Conservation (phyloP, 2,888 invertebrate genomes). For the Pomacea canaliculata region DNA sequence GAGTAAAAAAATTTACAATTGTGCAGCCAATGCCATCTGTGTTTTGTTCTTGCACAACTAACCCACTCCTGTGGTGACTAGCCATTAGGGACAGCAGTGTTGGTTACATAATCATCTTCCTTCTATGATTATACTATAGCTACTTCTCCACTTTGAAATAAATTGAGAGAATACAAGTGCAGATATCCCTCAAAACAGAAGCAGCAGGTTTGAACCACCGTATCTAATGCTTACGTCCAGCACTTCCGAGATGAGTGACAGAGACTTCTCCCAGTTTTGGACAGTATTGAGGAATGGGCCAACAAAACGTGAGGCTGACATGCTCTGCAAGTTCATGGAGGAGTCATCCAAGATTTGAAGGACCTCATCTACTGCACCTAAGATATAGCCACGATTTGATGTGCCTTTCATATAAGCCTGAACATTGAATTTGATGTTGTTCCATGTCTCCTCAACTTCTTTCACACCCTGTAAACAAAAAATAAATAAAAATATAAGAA, state of each 20-base stretch:
- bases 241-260: constrained; percentile 86
- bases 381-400: constrained; percentile 84
- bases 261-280: constrained; percentile 86
- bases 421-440: constrained; percentile 70
- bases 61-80: too few relatives aligned
- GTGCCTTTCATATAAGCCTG: constrained; percentile 73
- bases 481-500: not conserved
- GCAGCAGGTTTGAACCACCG: too few relatives aligned
- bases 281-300: constrained; percentile 88
- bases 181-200: too few relatives aligned
- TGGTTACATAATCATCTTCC: too few relatives aligned
- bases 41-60: too few relatives aligned
- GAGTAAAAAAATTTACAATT: too few relatives aligned
- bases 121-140: too few relatives aligned
- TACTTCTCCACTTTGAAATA: too few relatives aligned
- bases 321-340: constrained; percentile 89
- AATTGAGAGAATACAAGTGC: too few relatives aligned
- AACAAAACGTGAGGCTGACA: constrained; percentile 80
- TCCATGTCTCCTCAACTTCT: constrained; percentile 80
- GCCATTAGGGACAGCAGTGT: too few relatives aligned
- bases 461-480: constrained; percentile 76
- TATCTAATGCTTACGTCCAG: constrained; percentile 75
- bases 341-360: constrained; percentile 87
- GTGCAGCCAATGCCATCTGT: too few relatives aligned
- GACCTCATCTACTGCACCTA: constrained; percentile 88